Evolutionary conservation across 2,113 vertebrate species (phyloP).

Genomic region (Martes martes): DNA sequence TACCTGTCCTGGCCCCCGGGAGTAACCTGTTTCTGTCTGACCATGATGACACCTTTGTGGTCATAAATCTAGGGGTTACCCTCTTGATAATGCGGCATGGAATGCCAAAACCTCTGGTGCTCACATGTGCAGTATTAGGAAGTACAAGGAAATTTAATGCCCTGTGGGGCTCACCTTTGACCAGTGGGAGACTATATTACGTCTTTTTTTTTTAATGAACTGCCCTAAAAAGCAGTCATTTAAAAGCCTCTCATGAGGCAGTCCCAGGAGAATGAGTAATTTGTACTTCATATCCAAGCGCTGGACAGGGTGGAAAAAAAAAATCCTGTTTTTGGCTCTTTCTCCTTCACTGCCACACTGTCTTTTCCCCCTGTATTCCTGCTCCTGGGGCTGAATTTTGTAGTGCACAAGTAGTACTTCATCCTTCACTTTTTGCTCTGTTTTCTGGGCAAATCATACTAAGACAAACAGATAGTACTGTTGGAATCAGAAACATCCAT

Average conservation of each 20-base stretch:
- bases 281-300: not conserved
- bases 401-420: not conserved
- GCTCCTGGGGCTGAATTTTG: not conserved
- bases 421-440: not conserved
- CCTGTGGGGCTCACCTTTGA: not conserved
- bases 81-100: not conserved
- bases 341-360: not conserved
- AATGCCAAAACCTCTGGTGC: rapidly evolving
- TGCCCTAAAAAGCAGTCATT: not conserved
- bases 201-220: not conserved
- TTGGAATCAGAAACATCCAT: not conserved
- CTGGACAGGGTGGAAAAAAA: not conserved
- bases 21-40: not conserved
- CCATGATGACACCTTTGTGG: not conserved
- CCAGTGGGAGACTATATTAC: not conserved
- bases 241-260: not conserved
- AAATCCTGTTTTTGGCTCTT: not conserved
- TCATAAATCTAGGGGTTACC: not conserved
- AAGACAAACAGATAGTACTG: not conserved
- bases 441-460: not conserved
- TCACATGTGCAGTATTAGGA: not conserved
- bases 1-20: not conserved
- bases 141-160: not conserved
- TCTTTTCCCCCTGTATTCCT: not conserved
- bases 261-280: not conserved